These are phyloP conservation scores for Tupaia chinensis DNA, from an alignment of 2,113 vertebrate genomes.

Conservation along the genomic window DNA sequence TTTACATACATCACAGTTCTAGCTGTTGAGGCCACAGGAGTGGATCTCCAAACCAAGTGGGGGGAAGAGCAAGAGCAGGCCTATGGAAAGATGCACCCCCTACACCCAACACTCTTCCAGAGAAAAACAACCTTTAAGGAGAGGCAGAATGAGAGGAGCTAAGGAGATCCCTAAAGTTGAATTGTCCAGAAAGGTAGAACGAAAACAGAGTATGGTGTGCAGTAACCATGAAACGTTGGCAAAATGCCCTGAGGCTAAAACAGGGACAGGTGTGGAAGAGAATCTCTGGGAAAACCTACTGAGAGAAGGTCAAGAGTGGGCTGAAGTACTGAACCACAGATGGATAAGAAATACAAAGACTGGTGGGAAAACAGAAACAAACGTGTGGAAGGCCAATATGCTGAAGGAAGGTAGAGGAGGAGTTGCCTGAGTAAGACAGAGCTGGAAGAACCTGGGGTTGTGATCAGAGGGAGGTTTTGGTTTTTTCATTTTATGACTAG, in stretches of 20 bases:
- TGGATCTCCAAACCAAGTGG: not conserved
- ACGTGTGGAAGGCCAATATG: not conserved
- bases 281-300: not conserved
- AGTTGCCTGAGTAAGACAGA: not conserved
- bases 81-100: not conserved
- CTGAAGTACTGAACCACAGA: not conserved
- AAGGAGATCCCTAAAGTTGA: not conserved
- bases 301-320: not conserved
- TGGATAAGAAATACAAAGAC: not conserved
- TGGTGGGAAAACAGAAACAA: not conserved
- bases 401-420: not conserved
- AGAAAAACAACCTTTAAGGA: not conserved
- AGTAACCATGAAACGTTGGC: not conserved
- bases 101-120: fast-evolving
- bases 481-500: not conserved
- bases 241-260: not conserved
- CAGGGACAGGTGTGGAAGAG: not conserved
- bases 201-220: not conserved
- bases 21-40: not conserved
- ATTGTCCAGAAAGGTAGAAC: not conserved
- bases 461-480: not conserved
- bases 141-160: not conserved
- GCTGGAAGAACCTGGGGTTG: not conserved
- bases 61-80: not conserved
- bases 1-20: not conserved